A percentile compares a stretch with the other conserved stretches of the same genome.
Evolutionary conservation across 2,888 invertebrate genomes (phyloP).

Genomic region (Invenusta paracnida): DNA sequence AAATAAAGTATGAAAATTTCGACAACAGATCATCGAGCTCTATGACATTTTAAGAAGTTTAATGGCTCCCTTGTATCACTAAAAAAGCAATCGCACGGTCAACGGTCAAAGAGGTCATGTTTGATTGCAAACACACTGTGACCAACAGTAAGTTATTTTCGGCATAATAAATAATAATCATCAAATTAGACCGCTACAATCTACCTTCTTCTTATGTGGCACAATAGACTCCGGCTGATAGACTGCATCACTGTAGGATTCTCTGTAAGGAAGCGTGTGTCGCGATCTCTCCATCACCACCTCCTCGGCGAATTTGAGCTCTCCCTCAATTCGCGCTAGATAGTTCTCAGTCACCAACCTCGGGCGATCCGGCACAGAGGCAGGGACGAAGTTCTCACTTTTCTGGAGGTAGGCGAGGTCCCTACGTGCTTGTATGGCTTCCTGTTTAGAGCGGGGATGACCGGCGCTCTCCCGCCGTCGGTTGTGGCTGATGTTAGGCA

Average conservation of each 20-base stretch:
- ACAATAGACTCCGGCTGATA: conserved; percentile 50
- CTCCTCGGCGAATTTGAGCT: conserved; percentile 54
- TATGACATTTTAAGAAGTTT: too few species aligned
- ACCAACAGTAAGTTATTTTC: too few species aligned
- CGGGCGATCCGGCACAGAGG: not conserved
- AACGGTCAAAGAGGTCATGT: too few species aligned
- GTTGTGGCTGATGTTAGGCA: conserved; percentile 26
- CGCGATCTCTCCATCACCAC: conserved; percentile 56
- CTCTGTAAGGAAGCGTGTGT: conserved; percentile 56
- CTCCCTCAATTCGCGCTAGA: conserved; percentile 40
- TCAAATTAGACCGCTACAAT: too few species aligned
- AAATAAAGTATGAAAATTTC: too few species aligned
- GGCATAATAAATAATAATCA: too few species aligned
- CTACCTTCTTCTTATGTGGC: not conserved
- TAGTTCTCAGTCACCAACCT: not conserved
- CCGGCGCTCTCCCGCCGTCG: not conserved
- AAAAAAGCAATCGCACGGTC: too few species aligned
- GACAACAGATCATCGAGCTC: too few species aligned
- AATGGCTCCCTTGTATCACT: too few species aligned
- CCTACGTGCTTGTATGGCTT: not conserved
- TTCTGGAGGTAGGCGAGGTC: not conserved
- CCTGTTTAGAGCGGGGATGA: not conserved
- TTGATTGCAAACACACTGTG: too few species aligned
- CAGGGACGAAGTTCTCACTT: not conserved
- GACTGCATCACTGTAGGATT: conserved; percentile 53